Evolutionary conservation across 2,113 vertebrate genomes (phyloP).

Genomic region (Odontesthes bonariensis): DNA sequence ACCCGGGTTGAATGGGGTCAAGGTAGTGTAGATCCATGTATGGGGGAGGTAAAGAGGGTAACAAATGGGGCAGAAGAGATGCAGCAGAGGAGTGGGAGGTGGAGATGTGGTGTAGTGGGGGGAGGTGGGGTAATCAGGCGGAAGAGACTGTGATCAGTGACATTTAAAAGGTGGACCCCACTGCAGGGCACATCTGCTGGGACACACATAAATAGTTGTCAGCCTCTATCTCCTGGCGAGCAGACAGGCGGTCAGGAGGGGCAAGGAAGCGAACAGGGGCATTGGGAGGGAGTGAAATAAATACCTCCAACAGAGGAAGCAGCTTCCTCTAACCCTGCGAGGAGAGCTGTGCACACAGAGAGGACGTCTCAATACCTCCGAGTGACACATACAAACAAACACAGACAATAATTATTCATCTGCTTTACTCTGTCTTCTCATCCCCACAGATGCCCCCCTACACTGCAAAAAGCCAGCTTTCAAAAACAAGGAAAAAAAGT

Average conservation of each 20-base stretch:
- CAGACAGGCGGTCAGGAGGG: slow-evolving; percentile 49
- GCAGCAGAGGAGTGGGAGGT: slow-evolving; percentile 7
- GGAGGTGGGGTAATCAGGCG: slow-evolving; percentile 64
- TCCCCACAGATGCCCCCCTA: slow-evolving; percentile 34
- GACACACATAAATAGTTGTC: slow-evolving; percentile 64
- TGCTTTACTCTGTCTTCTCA: slow-evolving; percentile 42
- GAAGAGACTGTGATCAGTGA: slow-evolving; percentile 79
- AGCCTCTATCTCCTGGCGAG: slow-evolving; percentile 64
- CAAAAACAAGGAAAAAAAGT: too few relatives aligned
- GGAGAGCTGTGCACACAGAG: slow-evolving; percentile 44
- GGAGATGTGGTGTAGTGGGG: not conserved
- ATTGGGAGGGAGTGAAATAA: slow-evolving; percentile 51
- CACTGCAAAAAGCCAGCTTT: too few relatives aligned
- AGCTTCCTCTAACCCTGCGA: slow-evolving; percentile 30
- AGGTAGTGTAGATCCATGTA: slow-evolving; percentile 8
- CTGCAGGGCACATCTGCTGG: slow-evolving; percentile 68
- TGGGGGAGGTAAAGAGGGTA: slow-evolving; percentile 6
- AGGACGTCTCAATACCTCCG: slow-evolving; percentile 55
- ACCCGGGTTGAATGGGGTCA: slow-evolving; percentile 23
- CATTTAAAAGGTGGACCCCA: slow-evolving; percentile 73
- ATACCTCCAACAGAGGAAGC: slow-evolving; percentile 52
- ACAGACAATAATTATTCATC: slow-evolving; percentile 47
- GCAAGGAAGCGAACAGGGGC: slow-evolving; percentile 46
- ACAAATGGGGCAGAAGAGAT: slow-evolving; percentile 43
- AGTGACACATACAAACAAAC: slow-evolving; percentile 53